These are phyloP conservation scores for Mico argentatus DNA, from an alignment of 2,797 vertebrate species.

Conservation along the genomic window DNA sequence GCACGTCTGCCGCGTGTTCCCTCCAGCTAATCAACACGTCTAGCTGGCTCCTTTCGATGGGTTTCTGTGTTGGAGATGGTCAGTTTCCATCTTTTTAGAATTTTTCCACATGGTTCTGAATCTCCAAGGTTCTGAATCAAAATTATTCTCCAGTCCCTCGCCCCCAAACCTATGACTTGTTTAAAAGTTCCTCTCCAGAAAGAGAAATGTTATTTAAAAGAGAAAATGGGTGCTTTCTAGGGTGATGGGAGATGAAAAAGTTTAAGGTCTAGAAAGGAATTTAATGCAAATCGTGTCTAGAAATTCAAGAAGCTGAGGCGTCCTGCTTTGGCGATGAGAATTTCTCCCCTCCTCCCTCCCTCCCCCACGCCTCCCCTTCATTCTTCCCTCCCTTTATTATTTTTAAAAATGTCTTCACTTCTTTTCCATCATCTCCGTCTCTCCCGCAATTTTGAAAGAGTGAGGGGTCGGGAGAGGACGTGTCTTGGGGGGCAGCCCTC, in stretches of 20 bases:
- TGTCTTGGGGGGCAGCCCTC: fast-evolving
- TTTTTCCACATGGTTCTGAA: background rate
- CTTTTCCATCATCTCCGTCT: background rate
- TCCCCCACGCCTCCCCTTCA: background rate
- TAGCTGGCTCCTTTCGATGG: fast-evolving
- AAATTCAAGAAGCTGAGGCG: background rate
- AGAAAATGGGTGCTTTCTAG: background rate
- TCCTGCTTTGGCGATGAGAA: background rate
- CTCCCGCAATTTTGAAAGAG: background rate
- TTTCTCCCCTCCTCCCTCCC: background rate
- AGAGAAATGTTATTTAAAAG: background rate
- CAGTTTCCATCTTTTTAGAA: background rate
- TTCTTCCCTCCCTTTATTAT: background rate
- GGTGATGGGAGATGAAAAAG: background rate
- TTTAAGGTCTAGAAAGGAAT: background rate
- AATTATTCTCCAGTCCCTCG: background rate
- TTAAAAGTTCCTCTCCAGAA: background rate
- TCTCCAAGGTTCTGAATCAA: background rate
- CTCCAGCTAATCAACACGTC: fast-evolving
- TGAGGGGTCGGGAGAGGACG: background rate
- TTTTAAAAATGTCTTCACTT: background rate
- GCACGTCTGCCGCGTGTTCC: fast-evolving
- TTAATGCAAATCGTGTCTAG: background rate
- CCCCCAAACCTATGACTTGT: background rate
- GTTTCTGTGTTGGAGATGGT: background rate